Evolutionary conservation across 2,797 vertebrate species (phyloP), one percentile per base, ranked within the genome.

Genomic region (Darevskia nairensis): DNA sequence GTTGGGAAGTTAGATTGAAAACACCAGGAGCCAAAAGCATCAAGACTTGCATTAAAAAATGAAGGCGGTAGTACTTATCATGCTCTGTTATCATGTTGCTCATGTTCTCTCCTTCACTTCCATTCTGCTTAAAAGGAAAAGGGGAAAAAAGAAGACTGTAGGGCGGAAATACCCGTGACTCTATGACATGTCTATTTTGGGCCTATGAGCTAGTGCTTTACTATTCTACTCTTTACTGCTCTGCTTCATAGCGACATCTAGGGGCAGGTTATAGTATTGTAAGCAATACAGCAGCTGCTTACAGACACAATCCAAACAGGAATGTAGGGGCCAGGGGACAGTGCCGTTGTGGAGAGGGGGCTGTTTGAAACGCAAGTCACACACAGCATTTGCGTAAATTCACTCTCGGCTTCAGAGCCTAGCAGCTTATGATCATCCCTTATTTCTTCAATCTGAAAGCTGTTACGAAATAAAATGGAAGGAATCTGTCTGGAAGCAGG

Each of bases 391-490:
- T 82, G 61, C 29, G 27, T 29, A 44, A 66, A 68, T 66, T 44
- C n/a, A 29, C 61, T 13, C 80, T 17, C 39, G 1, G 25, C 61
- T 68, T 41, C 61, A 68, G 25, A 68, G 27, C 61, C 80, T 32
- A 27, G 41, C 68, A 72, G 68, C n/a, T 46, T 50, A 83, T 50
- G 29, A 32, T 83, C 21, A 50, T 13, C n/a, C 44, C 68, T 72
- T 59, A 84, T 74, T 10, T 35, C 21, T 84, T 84, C 82, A 72
- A 74, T 74, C 69, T 59, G 82, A 84, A 72, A 72, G 44, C n/a
- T 72, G 32, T 35, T 84, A 25, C 35, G 92, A 92, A 95, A 94
- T 0, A 3, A 94, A 90, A 89, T 41, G 61, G 88, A 89, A 92
- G 85, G 78, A 81, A 59, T 88, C 85, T 89, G 89, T 84, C 87